A percentile compares a stretch with the other conserved stretches of the same genome.
phyloP scores from a whole-genome alignment of 2,797 vertebrate genomes.

The Macrochelys suwanniensis region DNA sequence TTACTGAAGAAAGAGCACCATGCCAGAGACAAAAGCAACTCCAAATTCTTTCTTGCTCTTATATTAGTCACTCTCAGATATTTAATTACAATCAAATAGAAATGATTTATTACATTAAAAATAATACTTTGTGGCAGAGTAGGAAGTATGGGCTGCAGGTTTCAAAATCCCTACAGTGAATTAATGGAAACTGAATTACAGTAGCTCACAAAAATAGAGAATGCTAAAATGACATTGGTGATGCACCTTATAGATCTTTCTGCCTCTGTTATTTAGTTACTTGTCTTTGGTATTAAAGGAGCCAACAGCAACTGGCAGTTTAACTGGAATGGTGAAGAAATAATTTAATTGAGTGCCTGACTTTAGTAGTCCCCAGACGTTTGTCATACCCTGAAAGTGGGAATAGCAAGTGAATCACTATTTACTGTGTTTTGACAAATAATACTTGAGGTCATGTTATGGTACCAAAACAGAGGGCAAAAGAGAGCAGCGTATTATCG shows the following conservation, averaged over 20 bases:
- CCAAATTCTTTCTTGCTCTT: background rate
- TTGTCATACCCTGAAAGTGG: background rate
- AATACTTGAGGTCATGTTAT: background rate
- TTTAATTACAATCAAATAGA: conserved; percentile 2
- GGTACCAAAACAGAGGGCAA: background rate
- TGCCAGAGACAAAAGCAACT: background rate
- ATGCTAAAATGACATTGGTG: background rate
- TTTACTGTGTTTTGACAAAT: background rate
- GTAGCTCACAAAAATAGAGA: background rate
- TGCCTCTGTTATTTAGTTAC: background rate
- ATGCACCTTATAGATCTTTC: background rate
- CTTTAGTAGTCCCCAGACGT: background rate
- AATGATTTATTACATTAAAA: conserved; percentile 4
- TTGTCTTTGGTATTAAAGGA: background rate
- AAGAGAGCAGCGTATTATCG: background rate
- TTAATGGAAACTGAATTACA: background rate
- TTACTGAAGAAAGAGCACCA: background rate
- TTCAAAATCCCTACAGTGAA: background rate
- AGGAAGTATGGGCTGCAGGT: background rate
- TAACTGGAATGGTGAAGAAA: background rate
- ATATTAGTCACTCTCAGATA: background rate
- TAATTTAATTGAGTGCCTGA: background rate
- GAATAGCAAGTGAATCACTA: background rate
- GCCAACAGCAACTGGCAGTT: background rate
- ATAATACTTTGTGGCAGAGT: background rate